phyloP scores from a whole-genome alignment of 1,140 invertebrate species.

The Berghia stephanieae region DNA sequence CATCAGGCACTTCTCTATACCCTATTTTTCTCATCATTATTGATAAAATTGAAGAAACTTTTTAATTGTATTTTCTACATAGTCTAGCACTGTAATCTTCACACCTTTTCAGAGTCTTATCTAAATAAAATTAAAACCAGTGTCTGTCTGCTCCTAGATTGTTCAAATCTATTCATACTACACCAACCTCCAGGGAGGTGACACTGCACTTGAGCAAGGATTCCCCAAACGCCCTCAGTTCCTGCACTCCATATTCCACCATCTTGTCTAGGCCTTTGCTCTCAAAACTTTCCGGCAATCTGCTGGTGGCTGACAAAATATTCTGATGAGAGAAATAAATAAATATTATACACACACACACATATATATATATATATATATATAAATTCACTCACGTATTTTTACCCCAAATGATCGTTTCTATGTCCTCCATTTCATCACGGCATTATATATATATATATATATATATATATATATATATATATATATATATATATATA shows the following conservation, averaged over 20 bases:
- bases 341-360: background rate
- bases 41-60: background rate
- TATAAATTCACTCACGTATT: no score
- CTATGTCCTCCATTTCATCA: background rate
- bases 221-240: constrained; percentile 53
- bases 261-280: constrained; percentile 47
- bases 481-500: background rate
- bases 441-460: background rate
- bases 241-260: constrained; percentile 62
- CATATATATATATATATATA: no score
- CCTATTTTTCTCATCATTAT: background rate
- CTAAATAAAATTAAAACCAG: background rate
- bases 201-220: constrained; percentile 61
- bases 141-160: no score
- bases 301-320: constrained; percentile 45
- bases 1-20: constrained; percentile 2
- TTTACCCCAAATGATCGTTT: background rate
- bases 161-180: no score
- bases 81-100: background rate
- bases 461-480: background rate
- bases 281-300: constrained; percentile 48
- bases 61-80: background rate
- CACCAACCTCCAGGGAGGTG: constrained; percentile 54
- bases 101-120: background rate
- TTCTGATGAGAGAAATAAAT: constrained; percentile 40